Evolutionary conservation across 2,888 invertebrate species (phyloP).

Genomic region (Lapara coniferarum): DNA sequence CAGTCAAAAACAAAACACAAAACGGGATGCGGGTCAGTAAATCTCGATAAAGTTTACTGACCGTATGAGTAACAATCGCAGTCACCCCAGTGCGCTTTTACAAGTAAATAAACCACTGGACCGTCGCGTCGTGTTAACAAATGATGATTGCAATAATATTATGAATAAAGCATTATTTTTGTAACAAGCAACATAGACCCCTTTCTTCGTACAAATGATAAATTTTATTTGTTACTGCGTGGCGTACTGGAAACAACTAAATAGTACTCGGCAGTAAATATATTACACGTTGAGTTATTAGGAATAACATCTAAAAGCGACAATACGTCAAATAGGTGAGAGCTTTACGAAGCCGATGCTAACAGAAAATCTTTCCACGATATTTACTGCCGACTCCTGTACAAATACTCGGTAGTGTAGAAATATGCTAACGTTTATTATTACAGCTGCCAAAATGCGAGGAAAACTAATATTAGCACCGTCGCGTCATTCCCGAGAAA

Average conservation of each 20-base stretch:
- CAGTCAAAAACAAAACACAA: slow-evolving; percentile 19
- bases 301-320: too few species aligned
- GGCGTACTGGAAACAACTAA: too few species aligned
- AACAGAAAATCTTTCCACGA: too few species aligned
- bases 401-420: background rate
- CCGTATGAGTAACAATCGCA: slow-evolving; percentile 60
- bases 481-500: slow-evolving; percentile 11
- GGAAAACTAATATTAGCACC: slow-evolving; percentile 18
- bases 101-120: slow-evolving; percentile 53
- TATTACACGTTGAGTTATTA: too few species aligned
- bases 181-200: background rate
- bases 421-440: slow-evolving; percentile 8
- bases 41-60: slow-evolving; percentile 64
- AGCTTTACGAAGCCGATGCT: too few species aligned
- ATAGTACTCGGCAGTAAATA: background rate
- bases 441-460: slow-evolving; percentile 8
- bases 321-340: too few species aligned
- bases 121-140: slow-evolving; percentile 40
- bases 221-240: too few species aligned
- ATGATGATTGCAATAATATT: slow-evolving; percentile 38
- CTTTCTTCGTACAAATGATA: background rate
- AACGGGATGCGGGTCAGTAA: slow-evolving; percentile 41
- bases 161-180: background rate
- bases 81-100: slow-evolving; percentile 47
- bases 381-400: too few species aligned